Evolutionary conservation across 1,140 invertebrate genomes (phyloP), one percentile per base, ranked within the genome.

Genomic region (Aphis craccivora): DNA sequence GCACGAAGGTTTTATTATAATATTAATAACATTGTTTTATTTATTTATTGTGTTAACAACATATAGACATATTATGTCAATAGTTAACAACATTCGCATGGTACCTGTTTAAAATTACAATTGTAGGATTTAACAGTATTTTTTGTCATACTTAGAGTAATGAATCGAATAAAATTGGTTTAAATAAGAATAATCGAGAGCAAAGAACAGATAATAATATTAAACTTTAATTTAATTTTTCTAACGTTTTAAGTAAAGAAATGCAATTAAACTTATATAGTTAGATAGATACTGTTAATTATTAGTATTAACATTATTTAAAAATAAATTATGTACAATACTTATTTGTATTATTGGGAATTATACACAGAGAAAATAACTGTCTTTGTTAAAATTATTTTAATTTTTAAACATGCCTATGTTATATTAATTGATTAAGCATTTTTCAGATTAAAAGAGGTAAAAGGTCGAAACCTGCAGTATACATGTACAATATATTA

Each of bases 401-500:
- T 45, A 48, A 45, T 48, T 87, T 86, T 87, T 22, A 88, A 43
- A 48, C 18, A 48, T 88, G 18, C 37, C 11, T 43, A 25, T 14
- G 37, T 84, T 84, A 40, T 43, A 90, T 40, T 90, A 40, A 90
- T 67, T 90, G 37, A 60, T 67, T 90, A 25, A 90, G 37, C 0
- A 43, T 43, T 90, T 67, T 90, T 20, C 4, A 43, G 89, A 90
- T 43, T 40, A 60, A 43, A 67, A 90, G 7, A 90, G 89, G n/a
- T 90, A 60, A 90, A 90, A 67, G 55, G 89, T 90, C 89, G 37
- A 90, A 90, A 90, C 89, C 37, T 67, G 88, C 37, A 45, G 88
- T 40, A 84, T 23, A 37, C 23, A 43, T 67, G 30, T 43, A 60
- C 37, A 43, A 43, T 90, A 90, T 11, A 90, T 60, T 60, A n/a